Base-by-base conservation (phyloP, 2,113 vertebrate genomes). In the Syngnathus typhle region DNA sequence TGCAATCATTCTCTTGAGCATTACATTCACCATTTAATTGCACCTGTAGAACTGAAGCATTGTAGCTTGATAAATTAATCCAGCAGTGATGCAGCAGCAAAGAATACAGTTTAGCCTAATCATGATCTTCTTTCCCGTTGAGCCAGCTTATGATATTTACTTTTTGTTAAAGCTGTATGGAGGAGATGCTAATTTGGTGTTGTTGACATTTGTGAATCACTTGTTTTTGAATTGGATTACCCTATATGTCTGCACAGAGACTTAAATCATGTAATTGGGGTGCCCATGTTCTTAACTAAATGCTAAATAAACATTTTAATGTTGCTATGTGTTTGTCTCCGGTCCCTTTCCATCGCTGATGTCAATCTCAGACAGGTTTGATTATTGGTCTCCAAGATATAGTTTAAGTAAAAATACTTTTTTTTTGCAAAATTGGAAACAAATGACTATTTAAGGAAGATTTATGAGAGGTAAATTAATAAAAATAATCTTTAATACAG, bases 21-120 rank as follows among this genome's bases (percentile, higher is more conserved):
- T 7, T n/a, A 56, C 43, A 43, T 61, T 60, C 36, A 44, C 41
- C 58, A 69, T 60, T 65, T 66, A 67, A 74, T 65, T 12, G 13
- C 15, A 64, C 61, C n/a, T 69, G 37, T 58, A 27, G 12, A 49
- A 38, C 62, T 27, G 10, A 62, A 61, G 18, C 37, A 37, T 68
- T 56, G 10, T 16, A 12, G 19, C 47, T 15, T 10, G 60, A 65
- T 12, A 60, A 10, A 68, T 23, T 46, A 71, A 43, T 5, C 61
- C 44, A 68, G 12, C 21, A 37, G 36, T 68, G 15, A 52, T 60
- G 58, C 58, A 60, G 58, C 16, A 18, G 36, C 21, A 8, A 62
- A 43, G 39, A 62, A 67, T 69, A 46, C 19, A 32, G 59, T 69
- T 77, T 23, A 32, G 46, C 21, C 18, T 58, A 21, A 47, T 39